These are phyloP conservation scores for Euzetes globulus DNA, from an alignment of 2,888 invertebrate genomes.

Conservation along the genomic window DNA sequence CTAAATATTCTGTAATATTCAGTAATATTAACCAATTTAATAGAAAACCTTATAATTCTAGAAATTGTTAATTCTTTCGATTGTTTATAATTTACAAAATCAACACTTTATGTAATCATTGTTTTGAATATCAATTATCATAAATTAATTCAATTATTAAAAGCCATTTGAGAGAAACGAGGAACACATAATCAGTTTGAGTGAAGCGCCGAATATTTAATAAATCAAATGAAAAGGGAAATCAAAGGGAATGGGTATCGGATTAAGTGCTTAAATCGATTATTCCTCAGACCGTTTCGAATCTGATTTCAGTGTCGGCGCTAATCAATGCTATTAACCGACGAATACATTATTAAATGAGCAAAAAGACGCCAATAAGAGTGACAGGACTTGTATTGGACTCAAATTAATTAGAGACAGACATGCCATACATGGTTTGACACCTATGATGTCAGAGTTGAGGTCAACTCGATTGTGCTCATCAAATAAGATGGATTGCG, in stretches of 20 bases:
- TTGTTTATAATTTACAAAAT: neutral
- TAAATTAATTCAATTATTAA: constrained; percentile 5
- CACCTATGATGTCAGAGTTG: constrained; percentile 8
- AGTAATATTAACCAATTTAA: too few species aligned
- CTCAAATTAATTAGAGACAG: constrained; percentile 19
- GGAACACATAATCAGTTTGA: neutral
- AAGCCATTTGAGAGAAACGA: neutral
- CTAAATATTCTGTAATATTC: too few species aligned
- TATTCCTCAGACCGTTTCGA: neutral
- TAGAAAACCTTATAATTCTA: neutral
- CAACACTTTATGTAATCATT: neutral
- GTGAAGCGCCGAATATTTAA: neutral
- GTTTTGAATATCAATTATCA: neutral
- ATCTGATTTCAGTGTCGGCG: constrained; percentile 5
- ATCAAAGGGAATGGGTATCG: neutral
- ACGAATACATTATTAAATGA: neutral
- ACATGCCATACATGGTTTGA: constrained; percentile 16
- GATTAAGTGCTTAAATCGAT: neutral
- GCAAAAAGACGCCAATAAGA: neutral
- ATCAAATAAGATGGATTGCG: constrained; percentile 16
- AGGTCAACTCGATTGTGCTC: constrained; percentile 17
- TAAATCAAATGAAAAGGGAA: neutral
- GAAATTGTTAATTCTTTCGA: neutral
- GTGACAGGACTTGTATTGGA: neutral
- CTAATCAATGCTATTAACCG: constrained; percentile 1